phyloP scores from a whole-genome alignment of 23 tunicate species.

The Clavelina lepadiformis region DNA sequence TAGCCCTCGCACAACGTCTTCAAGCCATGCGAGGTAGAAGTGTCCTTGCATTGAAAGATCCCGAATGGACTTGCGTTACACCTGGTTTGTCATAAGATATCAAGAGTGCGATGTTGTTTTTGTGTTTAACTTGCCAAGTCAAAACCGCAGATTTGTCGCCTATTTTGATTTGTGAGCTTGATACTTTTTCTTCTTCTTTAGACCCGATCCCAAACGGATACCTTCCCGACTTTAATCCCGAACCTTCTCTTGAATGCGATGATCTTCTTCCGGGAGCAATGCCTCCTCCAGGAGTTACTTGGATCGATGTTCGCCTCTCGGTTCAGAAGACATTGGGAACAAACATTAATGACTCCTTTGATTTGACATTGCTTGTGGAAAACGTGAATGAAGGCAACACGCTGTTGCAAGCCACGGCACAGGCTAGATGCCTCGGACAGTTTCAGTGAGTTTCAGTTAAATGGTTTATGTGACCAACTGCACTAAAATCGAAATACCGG shows the following conservation, averaged over 20 bases:
- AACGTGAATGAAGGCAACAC: background rate
- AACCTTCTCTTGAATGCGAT: too few species aligned
- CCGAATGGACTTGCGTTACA: background rate
- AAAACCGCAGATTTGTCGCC: background rate
- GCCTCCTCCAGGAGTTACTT: too few species aligned
- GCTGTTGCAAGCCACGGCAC: background rate
- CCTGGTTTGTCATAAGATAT: too few species aligned
- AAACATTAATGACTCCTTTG: background rate
- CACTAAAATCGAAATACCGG: too few species aligned
- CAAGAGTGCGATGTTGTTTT: background rate
- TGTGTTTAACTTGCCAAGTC: background rate
- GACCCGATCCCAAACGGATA: too few species aligned
- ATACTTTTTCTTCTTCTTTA: too few species aligned
- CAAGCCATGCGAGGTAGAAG: constrained; percentile 5
- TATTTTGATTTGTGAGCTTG: too few species aligned
- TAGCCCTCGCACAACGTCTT: background rate
- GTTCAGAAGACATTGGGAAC: background rate
- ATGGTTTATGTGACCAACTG: too few species aligned
- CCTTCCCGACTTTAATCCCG: too few species aligned
- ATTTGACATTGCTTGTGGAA: background rate
- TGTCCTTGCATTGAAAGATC: background rate
- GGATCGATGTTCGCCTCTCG: background rate
- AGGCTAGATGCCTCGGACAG: background rate
- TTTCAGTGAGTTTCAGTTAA: background rate
- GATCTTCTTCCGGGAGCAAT: too few species aligned